A percentile compares a stretch with the other conserved stretches of the same genome.
Evolutionary conservation across 2,113 vertebrate species (phyloP).

Genomic region (Cardinalis cardinalis): DNA sequence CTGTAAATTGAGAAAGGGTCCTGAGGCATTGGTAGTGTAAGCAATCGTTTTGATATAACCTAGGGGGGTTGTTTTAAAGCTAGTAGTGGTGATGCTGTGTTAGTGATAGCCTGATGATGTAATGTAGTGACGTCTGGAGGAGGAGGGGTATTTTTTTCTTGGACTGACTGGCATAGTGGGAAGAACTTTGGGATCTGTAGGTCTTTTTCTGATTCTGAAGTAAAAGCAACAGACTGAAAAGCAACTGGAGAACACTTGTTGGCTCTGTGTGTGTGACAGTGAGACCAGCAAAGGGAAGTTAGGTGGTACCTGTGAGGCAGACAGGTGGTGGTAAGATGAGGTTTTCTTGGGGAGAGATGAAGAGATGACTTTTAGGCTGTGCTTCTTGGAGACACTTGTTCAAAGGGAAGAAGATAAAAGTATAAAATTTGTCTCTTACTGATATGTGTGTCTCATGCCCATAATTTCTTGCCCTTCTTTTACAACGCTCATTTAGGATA

Average conservation of each 20-base stretch:
- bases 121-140: background rate
- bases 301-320: background rate
- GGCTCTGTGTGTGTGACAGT: background rate
- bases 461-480: background rate
- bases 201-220: background rate
- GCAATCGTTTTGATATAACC: background rate
- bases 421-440: background rate
- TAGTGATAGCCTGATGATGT: background rate
- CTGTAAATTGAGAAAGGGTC: background rate
- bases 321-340: background rate
- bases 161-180: background rate
- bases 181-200: background rate
- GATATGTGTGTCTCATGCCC: background rate
- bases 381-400: background rate
- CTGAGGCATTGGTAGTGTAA: background rate
- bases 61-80: background rate
- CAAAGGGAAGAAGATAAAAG: background rate
- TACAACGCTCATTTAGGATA: slow-evolving; percentile 65
- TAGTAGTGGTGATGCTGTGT: background rate
- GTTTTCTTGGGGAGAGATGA: background rate
- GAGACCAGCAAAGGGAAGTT: background rate
- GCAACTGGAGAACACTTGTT: background rate
- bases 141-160: background rate
- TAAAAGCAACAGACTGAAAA: background rate
- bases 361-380: background rate